Evolutionary conservation across 1,140 invertebrate species (phyloP), one percentile per base, ranked within the genome.

Genomic region (Goniozus legneri): DNA sequence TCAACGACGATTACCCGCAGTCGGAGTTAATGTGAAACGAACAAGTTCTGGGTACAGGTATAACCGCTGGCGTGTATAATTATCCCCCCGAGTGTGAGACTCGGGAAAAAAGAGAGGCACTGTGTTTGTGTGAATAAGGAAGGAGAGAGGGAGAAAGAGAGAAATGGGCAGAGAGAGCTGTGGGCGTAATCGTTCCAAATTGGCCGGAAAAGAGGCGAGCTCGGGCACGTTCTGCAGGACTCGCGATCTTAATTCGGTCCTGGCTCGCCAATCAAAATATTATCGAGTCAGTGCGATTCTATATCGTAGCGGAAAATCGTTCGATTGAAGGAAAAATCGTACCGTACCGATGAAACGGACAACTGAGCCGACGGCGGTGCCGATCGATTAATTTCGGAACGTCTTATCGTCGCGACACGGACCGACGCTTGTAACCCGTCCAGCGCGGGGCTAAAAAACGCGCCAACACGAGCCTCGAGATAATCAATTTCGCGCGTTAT

Each of bases 151-250:
- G 38, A 34, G 16, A 31, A 27, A 27, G 27, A 14, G 7, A 27
- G 52, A 41, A 40, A 46, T 37, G 24, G 14, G 20, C 27, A 27
- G 43, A 24, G 41, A 36, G 39, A 10, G 47, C 46, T 37, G 39
- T 12, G 32, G 8, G 19, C 39, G 41, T 52, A 56, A 59, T 60
- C 43, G 41, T 43, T 47, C 33, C 43, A 56, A 55, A 60, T 60
- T 60, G 49, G 44, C 38, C 52, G 49, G 52, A 59, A 58, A 58
- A 58, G 34, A 47, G 50, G 40, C 38, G 40, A 42, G 47, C 42
- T 32, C 22, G 27, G 31, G 22, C 42, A 38, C 40, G 18, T 30
- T 21, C 35, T 39, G 44, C 44, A n/a, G n/a, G 56, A 50, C 32
- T 49, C 40, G 44, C 37, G 39, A 50, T 54, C 21, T 34, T 38